Conservation (phyloP, 2,113 vertebrate genomes). For the Thunnus maccoyii region DNA sequence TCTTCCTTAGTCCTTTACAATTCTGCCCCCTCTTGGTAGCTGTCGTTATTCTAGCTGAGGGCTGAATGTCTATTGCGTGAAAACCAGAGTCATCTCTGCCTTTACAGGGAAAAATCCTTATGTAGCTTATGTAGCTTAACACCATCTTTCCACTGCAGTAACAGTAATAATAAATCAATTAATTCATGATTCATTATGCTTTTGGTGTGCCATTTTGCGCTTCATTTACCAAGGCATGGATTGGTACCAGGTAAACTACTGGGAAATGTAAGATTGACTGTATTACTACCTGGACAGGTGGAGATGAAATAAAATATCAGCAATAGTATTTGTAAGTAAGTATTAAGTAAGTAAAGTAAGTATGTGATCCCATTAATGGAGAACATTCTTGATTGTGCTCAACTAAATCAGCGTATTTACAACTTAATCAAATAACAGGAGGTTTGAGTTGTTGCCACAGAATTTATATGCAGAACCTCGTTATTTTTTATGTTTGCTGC, state of each 20-base stretch:
- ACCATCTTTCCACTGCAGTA: not conserved
- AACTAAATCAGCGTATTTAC: no score
- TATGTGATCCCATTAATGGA: not conserved
- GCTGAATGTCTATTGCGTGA: not conserved
- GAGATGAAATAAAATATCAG: no score
- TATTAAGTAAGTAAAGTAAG: no score
- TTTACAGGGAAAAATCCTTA: not conserved
- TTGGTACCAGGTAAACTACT: not conserved
- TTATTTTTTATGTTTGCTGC: not conserved
- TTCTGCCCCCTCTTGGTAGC: constrained; percentile 72
- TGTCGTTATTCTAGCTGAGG: constrained; percentile 26
- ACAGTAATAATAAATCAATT: not conserved
- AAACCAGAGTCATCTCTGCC: not conserved
- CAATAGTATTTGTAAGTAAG: no score
- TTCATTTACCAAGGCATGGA: no score
- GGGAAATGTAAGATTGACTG: not conserved
- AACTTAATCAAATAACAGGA: not conserved
- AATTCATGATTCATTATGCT: no score
- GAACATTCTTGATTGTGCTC: not conserved
- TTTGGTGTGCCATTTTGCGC: no score
- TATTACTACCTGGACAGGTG: no score
- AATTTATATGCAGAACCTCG: not conserved
- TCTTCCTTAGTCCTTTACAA: constrained; percentile 59
- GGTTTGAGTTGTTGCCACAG: not conserved
- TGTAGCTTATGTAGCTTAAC: not conserved